phyloP scores from a whole-genome alignment of 2,797 vertebrate genomes.

The Sebastes ruberrimus region DNA sequence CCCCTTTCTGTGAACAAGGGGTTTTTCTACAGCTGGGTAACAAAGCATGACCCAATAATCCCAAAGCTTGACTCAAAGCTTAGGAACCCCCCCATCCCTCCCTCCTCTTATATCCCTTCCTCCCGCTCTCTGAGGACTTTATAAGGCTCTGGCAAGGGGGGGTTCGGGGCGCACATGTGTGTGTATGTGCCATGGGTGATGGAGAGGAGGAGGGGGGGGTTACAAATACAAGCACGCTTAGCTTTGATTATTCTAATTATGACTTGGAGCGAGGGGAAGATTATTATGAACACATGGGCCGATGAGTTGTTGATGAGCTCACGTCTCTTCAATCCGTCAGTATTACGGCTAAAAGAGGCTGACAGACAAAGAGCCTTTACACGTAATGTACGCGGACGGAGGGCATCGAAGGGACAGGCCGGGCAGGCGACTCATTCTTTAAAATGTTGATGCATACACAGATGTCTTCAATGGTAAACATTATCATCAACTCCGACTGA shows the following conservation, averaged over 20 bases:
- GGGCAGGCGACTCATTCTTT: not conserved
- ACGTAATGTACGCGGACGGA: not conserved
- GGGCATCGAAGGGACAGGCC: not conserved
- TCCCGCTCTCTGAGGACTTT: constrained; percentile 82
- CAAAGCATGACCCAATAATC: constrained; percentile 89
- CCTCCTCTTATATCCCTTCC: constrained; percentile 72
- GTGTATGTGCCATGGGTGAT: not conserved
- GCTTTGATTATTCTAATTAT: constrained; percentile 84
- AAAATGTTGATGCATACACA: not conserved
- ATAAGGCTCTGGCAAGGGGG: constrained; percentile 65
- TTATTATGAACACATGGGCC: constrained; percentile 73
- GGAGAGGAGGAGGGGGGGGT: not conserved
- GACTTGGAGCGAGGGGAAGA: constrained; percentile 71
- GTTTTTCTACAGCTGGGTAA: constrained; percentile 86
- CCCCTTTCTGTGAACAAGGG: constrained; percentile 77
- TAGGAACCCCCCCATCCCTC: constrained; percentile 59
- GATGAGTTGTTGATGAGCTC: constrained; percentile 72
- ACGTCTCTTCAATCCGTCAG: constrained; percentile 47
- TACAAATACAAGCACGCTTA: constrained; percentile 72
- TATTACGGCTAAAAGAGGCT: constrained; percentile 35
- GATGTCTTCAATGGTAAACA: not conserved
- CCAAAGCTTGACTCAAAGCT: constrained; percentile 84
- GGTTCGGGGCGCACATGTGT: constrained; percentile 41
- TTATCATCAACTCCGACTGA: not conserved
- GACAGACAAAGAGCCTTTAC: constrained; percentile 42